These are phyloP conservation scores for Yasuhikotakia modesta DNA, from an alignment of 2,797 vertebrate species.

Conservation along the genomic window DNA sequence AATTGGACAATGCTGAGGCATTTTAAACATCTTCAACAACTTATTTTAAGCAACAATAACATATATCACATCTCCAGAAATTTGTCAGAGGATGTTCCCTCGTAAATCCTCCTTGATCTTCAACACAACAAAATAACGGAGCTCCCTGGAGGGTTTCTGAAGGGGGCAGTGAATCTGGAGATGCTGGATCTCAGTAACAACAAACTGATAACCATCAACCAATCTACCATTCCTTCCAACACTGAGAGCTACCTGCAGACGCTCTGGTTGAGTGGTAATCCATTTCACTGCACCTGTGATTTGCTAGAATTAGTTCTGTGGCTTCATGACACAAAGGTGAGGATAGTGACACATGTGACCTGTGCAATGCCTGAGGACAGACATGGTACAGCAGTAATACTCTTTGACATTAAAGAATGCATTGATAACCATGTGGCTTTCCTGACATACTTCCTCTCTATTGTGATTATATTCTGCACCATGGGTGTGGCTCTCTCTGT, in stretches of 20 bases:
- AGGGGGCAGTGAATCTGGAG: conserved; percentile 60
- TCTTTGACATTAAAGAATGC: conserved; percentile 73
- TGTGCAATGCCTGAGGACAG: conserved; percentile 68
- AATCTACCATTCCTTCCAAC: conserved; percentile 64
- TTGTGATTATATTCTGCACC: conserved; percentile 66
- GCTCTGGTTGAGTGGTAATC: conserved; percentile 73
- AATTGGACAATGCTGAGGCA: conserved; percentile 67
- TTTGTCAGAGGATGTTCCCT: conserved; percentile 59
- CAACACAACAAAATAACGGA: conserved; percentile 73
- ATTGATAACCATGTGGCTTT: conserved; percentile 67
- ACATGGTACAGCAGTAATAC: conserved; percentile 57
- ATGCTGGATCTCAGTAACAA: conserved; percentile 77
- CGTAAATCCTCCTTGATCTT: conserved; percentile 74
- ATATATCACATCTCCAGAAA: conserved; percentile 64
- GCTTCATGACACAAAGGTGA: conserved; percentile 70
- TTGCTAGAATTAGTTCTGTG: conserved; percentile 76
- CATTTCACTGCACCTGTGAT: conserved; percentile 79
- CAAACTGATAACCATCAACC: conserved; percentile 72
- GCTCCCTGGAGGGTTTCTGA: conserved; percentile 68
- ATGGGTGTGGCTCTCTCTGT: conserved; percentile 69
- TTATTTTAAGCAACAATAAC: conserved; percentile 75
- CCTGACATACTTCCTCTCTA: conserved; percentile 65
- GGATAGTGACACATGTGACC: conserved; percentile 68
- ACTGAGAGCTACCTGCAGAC: conserved; percentile 60
- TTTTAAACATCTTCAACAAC: conserved; percentile 69